Conservation (phyloP, 2,113 vertebrate species). For the Rynchops niger region DNA sequence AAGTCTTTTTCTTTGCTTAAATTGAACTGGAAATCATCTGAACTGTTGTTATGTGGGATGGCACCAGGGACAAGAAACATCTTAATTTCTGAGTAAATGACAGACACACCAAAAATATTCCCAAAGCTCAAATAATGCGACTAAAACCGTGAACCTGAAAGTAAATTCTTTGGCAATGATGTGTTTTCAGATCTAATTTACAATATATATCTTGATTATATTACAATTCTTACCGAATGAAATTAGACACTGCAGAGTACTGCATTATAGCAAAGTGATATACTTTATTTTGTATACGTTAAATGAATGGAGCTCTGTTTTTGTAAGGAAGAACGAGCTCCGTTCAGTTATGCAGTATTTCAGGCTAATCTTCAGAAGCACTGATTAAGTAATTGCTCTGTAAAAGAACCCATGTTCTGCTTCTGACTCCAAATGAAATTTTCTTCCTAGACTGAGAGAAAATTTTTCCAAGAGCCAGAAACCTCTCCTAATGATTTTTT, state of each 20-base stretch:
- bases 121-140: neutral
- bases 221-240: neutral
- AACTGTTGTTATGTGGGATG: neutral
- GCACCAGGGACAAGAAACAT: neutral
- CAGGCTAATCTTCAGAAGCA: slow-evolving; percentile 32
- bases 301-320: neutral
- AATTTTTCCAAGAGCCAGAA: neutral
- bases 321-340: neutral
- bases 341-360: neutral
- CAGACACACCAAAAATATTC: neutral
- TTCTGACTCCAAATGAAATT: slow-evolving; percentile 34
- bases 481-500: slow-evolving; percentile 6
- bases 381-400: slow-evolving; percentile 54
- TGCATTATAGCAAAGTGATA: neutral
- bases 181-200: neutral
- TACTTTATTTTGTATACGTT: neutral
- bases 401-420: slow-evolving; percentile 19
- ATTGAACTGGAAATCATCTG: neutral
- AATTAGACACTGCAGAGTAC: neutral
- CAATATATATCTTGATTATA: neutral
- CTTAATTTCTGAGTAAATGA: neutral
- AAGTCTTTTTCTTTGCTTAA: neutral
- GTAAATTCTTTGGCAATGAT: neutral
- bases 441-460: slow-evolving; percentile 8
- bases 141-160: neutral